A percentile compares a stretch with the other conserved stretches of the same genome.
These are phyloP conservation scores for Scaptomyza hsui DNA, from an alignment of 1,140 invertebrate species.

Conservation along the genomic window DNA sequence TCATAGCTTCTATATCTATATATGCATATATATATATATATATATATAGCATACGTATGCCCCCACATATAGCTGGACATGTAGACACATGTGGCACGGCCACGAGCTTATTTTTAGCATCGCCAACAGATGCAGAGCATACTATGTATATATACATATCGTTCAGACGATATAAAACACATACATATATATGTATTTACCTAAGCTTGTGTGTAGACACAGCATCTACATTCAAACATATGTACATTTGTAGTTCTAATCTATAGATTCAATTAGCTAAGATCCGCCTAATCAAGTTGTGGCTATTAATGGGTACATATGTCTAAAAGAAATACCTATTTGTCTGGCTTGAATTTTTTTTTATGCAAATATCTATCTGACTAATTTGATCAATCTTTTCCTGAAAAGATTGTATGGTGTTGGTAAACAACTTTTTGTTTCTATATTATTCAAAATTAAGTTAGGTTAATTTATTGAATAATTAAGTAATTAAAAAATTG, in stretches of 20 bases:
- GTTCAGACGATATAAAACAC: conserved; percentile 3
- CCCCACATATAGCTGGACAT: conserved; percentile 29
- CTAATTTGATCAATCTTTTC: no score
- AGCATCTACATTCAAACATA: neutral
- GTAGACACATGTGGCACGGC: conserved; percentile 37
- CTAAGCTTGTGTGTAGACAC: conserved; percentile 10
- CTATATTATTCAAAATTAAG: no score
- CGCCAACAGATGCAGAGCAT: conserved; percentile 34
- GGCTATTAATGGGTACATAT: conserved; percentile 1
- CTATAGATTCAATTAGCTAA: conserved; percentile 9
- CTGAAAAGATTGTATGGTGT: no score
- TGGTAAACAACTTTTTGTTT: no score
- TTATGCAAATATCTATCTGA: no score
- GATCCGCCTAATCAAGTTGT: neutral
- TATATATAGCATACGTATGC: conserved; percentile 14
- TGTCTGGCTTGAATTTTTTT: no score
- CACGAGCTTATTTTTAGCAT: conserved; percentile 43
- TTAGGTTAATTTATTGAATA: no score
- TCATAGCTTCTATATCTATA: conserved; percentile 45
- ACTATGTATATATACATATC: neutral
- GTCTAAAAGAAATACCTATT: neutral
- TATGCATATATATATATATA: conserved; percentile 31
- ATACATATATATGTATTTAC: conserved; percentile 17
- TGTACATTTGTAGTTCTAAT: conserved; percentile 1
- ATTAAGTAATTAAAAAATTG: no score